Evolutionary conservation across 1,140 invertebrate species (phyloP), one percentile per base, ranked within the genome.

Genomic region (Drosophila lacteicornis): DNA sequence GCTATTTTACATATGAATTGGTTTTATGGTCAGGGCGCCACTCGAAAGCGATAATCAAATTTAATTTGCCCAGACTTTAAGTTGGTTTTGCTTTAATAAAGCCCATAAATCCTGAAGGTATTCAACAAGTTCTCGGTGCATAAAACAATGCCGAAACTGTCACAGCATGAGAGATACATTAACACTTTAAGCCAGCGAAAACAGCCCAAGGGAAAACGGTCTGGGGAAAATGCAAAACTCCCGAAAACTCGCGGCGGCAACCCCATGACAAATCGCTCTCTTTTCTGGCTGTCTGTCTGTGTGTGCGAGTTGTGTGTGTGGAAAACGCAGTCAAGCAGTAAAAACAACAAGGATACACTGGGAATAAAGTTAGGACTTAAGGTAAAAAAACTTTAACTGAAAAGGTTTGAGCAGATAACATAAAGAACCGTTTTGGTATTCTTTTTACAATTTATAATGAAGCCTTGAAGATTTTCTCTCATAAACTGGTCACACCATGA

Each of bases 61-160:
- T 51, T 36, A 50, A 66, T 71, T 51, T 65, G 25, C 42, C 25
- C 42, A 36, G 45, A 19, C 67, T 19, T 75, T 63, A 75, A 75
- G 50, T 55, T 42, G 47, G 47, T 27, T 27, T 11, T 15, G 7
- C 53, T n/a, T 55, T 38, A 55, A 55, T 40, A 22, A 36, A 15
- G 22, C 38, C 53, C 69, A 73, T 73, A 73, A 73, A 43, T 73
- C 69, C 42, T 46, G 40, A 45, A 66, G 45, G 47, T 63, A 83
- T 75, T 84, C 81, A 84, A 84, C 81, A 84, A 84, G 81, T 83
- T 79, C 65, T 22, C 57, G 58, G 55, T 50, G 60, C 79, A 78
- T 65, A 82, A 50, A 50, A 76, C 71, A 76, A 76, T 75, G 74
- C 53, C 74, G 40, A 76, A 58, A 53, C 65, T 57, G 56, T 47